These are phyloP conservation scores for Scomberomorus guttatus DNA, from an alignment of 2,797 vertebrate genomes.

Conservation along the genomic window DNA sequence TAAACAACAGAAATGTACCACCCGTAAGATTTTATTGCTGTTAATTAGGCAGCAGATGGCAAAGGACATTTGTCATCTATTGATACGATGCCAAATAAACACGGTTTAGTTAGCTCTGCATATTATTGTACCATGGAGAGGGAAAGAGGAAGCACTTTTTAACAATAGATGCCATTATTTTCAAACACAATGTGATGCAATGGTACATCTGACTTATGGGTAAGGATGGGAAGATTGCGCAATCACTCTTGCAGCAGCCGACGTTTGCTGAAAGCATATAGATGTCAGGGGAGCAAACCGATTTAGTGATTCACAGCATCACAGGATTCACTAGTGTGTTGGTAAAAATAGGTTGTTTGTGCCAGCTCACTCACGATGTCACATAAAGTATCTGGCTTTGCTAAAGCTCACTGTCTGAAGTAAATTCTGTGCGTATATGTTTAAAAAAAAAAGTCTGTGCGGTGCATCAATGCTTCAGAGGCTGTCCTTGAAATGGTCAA, in stretches of 20 bases:
- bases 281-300: constrained; percentile 22
- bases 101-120: constrained; percentile 8
- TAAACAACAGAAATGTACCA: constrained; percentile 56
- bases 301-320: constrained; percentile 22
- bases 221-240: constrained; percentile 31
- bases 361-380: constrained; percentile 17
- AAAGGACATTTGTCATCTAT: no score
- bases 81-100: constrained; percentile 25
- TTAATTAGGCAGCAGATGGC: constrained; percentile 62
- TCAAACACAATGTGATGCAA: constrained; percentile 22
- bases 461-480: constrained; percentile 1
- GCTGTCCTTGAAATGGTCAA: constrained; percentile 1
- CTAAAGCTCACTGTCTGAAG: neutral
- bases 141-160: constrained; percentile 13
- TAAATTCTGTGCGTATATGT: constrained; percentile 9
- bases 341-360: constrained; percentile 36
- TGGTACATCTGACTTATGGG: constrained; percentile 20
- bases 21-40: constrained; percentile 48
- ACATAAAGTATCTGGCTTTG: constrained; percentile 11
- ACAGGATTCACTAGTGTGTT: constrained; percentile 23
- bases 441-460: neutral
- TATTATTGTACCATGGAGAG: constrained; percentile 21
- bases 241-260: constrained; percentile 26
- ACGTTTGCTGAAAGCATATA: constrained; percentile 34
- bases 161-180: constrained; percentile 19